phyloP scores from a whole-genome alignment of 92 coral and sea anemone species.

The Isaurus tuberculatus region DNA sequence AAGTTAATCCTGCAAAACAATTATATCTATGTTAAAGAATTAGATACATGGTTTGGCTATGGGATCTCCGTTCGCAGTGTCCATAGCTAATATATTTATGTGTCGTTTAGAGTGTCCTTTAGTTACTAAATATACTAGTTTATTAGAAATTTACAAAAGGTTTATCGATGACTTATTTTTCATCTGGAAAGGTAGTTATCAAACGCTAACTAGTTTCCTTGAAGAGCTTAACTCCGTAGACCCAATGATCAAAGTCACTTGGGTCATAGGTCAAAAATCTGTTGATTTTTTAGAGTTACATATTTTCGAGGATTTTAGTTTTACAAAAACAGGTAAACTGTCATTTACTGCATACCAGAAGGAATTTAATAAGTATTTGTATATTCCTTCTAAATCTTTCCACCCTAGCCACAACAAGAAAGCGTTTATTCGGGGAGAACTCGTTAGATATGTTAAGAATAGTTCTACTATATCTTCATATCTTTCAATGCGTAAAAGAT shows the following conservation, averaged over 20 bases:
- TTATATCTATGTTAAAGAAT: conserved; percentile 12
- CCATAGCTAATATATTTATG: conserved; percentile 10
- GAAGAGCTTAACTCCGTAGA: neutral
- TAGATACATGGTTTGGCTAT: conserved; percentile 10
- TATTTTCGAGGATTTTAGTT: neutral
- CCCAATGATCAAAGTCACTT: neutral
- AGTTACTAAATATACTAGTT: neutral
- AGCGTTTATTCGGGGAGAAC: neutral
- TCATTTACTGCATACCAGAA: conserved; percentile 5
- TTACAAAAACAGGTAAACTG: conserved; percentile 2
- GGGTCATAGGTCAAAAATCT: neutral
- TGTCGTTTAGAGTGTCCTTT: neutral
- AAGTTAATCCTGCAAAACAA: conserved; percentile 21
- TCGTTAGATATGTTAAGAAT: neutral
- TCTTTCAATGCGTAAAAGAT: too few species aligned
- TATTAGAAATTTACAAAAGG: conserved; percentile 6
- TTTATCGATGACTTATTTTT: neutral
- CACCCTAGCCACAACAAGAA: neutral
- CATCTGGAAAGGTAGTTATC: neutral
- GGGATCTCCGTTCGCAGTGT: conserved; percentile 4
- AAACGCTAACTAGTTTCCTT: neutral
- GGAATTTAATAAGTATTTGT: neutral
- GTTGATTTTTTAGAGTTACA: neutral
- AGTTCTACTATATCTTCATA: too few species aligned
- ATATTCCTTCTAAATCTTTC: neutral